Evolutionary conservation across 2,888 invertebrate species (phyloP).

Genomic region (Gastrophysa polygoni): DNA sequence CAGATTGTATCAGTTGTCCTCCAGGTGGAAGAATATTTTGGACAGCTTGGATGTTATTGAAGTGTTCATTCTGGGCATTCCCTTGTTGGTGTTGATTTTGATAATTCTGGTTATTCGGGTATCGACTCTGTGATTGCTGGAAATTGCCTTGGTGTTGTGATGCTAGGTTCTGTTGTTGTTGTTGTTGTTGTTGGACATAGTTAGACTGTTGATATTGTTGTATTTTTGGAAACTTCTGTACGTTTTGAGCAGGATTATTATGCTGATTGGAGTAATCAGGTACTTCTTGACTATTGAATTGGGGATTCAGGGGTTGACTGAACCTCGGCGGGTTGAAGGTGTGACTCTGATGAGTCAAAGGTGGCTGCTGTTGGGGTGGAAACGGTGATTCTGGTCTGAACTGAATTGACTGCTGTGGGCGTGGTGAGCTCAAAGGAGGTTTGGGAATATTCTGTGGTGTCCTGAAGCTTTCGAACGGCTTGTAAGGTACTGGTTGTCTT

Average conservation of each 20-base stretch:
- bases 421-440: conserved; percentile 53
- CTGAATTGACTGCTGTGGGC: conserved; percentile 33
- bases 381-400: conserved; percentile 62
- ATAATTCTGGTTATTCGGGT: conserved; percentile 35
- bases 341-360: conserved; percentile 33
- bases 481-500: conserved; percentile 53
- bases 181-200: conserved; percentile 41
- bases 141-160: conserved; percentile 41
- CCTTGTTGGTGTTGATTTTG: conserved; percentile 36
- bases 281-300: conserved; percentile 41
- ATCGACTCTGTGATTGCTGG: conserved; percentile 41
- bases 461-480: conserved; percentile 47
- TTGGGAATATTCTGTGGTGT: conserved; percentile 29
- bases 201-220: conserved; percentile 7
- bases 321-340: conserved; percentile 36
- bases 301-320: conserved; percentile 50
- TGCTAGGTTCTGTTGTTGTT: conserved; percentile 13
- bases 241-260: conserved; percentile 3
- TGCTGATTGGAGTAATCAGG: conserved; percentile 13
- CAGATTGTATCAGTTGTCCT: conserved; percentile 76
- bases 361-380: conserved; percentile 48
- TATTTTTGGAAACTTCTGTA: too few relatives aligned
- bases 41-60: conserved; percentile 45
- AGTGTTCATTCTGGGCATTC: conserved; percentile 36
- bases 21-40: conserved; percentile 64